Evolutionary conservation across 2,797 vertebrate genomes (phyloP).

Genomic region (Trachurus trachurus): DNA sequence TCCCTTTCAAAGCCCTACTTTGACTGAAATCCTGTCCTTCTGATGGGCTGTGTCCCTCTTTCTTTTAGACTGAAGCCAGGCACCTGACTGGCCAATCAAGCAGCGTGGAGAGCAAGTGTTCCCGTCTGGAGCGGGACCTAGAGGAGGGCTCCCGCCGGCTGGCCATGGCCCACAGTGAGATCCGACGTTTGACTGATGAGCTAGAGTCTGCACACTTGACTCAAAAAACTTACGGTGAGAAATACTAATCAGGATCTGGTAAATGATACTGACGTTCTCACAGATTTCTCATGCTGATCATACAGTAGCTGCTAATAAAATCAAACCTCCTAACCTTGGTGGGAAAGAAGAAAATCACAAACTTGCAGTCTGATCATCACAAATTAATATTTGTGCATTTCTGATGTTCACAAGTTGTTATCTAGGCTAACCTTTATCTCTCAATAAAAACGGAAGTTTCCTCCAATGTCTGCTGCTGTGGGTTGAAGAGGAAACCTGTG

Average conservation of each 20-base stretch:
- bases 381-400: background rate
- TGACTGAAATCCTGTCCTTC: background rate
- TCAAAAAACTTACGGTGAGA: slow-evolving; percentile 78
- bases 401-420: background rate
- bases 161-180: slow-evolving; percentile 84
- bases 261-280: background rate
- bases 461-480: background rate
- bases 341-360: slow-evolving; percentile 1
- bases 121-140: slow-evolving; percentile 77
- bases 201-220: slow-evolving; percentile 81
- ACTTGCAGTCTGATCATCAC: background rate
- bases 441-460: slow-evolving; percentile 15
- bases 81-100: slow-evolving; percentile 67
- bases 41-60: background rate
- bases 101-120: slow-evolving; percentile 59
- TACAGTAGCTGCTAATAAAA: background rate
- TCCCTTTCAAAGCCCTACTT: background rate
- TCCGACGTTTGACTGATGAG: slow-evolving; percentile 83
- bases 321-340: background rate
- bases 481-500: background rate
- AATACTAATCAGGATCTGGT: background rate
- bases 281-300: slow-evolving; percentile 13
- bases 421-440: background rate
- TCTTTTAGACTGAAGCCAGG: slow-evolving; percentile 55
- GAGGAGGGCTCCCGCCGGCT: slow-evolving; percentile 83